A percentile compares a stretch with the other conserved stretches of the same genome.
phyloP scores from a whole-genome alignment of 2,797 vertebrate species.

The Typhlichthys eigenmanni region DNA sequence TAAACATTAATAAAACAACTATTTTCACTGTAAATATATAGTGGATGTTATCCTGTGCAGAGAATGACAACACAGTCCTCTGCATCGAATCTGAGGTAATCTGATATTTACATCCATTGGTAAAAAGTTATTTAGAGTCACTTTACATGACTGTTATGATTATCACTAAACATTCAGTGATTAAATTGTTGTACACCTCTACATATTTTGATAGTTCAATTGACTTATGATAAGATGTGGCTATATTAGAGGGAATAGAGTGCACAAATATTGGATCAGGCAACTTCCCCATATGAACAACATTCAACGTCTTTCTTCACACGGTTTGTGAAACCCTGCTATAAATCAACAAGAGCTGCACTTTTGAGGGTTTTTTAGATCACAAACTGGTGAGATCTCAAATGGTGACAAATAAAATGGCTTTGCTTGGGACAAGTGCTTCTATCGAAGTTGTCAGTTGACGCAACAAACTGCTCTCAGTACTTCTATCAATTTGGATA shows the following conservation, averaged over 20 bases:
- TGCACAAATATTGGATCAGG: background rate
- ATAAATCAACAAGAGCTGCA: background rate
- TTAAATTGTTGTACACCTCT: too few species aligned
- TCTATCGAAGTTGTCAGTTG: background rate
- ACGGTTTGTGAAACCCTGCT: background rate
- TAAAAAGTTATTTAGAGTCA: too few species aligned
- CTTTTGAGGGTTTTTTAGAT: background rate
- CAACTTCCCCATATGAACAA: background rate
- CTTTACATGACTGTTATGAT: too few species aligned
- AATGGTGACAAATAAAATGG: constrained; percentile 1
- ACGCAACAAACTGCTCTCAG: constrained; percentile 4
- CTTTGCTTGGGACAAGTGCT: constrained; percentile 2
- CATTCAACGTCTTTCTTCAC: background rate
- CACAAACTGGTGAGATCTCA: background rate
- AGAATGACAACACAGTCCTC: too few species aligned
- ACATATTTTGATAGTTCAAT: background rate
- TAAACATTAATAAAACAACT: too few species aligned
- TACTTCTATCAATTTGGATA: background rate
- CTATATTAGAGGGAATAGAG: too few species aligned
- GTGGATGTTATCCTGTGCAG: too few species aligned
- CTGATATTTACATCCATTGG: too few species aligned
- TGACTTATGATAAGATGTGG: too few species aligned
- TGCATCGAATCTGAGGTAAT: too few species aligned
- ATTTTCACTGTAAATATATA: too few species aligned
- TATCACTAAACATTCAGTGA: too few species aligned